These are phyloP conservation scores for Scomber scombrus DNA, from an alignment of 2,113 vertebrate species.

Conservation along the genomic window DNA sequence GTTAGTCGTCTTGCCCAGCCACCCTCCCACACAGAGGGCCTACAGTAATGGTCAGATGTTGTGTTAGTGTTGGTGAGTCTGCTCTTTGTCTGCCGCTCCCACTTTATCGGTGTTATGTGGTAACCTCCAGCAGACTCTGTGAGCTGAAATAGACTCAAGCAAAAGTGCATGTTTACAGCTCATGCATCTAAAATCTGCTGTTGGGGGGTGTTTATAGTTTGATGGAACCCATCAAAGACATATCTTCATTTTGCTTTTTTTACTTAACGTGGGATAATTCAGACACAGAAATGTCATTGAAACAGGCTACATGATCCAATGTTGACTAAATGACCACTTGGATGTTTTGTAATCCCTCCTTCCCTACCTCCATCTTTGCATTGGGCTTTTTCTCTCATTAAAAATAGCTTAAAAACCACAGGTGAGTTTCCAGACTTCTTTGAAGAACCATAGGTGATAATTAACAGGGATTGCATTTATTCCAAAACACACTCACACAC, in stretches of 20 bases:
- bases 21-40: slow-evolving; percentile 80
- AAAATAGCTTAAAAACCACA: slow-evolving; percentile 47
- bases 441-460: slow-evolving; percentile 17
- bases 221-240: not conserved
- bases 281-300: not conserved
- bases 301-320: not conserved
- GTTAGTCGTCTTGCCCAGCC: slow-evolving; percentile 73
- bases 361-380: not conserved
- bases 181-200: not conserved
- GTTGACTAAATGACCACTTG: not conserved
- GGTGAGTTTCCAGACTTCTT: slow-evolving; percentile 15
- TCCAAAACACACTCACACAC: not conserved
- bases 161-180: not conserved
- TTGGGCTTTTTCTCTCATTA: slow-evolving; percentile 27
- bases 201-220: not conserved
- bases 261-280: not conserved
- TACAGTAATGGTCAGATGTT: slow-evolving; percentile 75
- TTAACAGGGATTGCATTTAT: slow-evolving; percentile 16
- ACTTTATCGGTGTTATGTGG: slow-evolving; percentile 27
- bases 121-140: slow-evolving; percentile 31
- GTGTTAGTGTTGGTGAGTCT: slow-evolving; percentile 65
- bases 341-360: not conserved
- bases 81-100: slow-evolving; percentile 72
- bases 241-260: too few relatives aligned
- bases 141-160: slow-evolving; percentile 23